These are phyloP conservation scores for Trichogramma pretiosum DNA, from an alignment of 1,140 invertebrate genomes.

Conservation along the genomic window DNA sequence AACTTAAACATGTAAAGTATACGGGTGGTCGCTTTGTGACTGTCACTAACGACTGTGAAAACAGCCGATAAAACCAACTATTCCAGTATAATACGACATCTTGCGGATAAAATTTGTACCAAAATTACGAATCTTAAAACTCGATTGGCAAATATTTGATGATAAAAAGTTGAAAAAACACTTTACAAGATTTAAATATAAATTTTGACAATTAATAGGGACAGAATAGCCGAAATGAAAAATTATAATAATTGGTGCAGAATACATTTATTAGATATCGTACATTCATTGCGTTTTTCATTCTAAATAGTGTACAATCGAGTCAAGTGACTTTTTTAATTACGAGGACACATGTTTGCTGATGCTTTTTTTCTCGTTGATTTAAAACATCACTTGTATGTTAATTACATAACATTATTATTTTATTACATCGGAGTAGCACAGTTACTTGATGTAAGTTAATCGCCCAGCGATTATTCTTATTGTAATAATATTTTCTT, in stretches of 20 bases:
- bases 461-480: background rate
- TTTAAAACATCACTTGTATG: conserved; percentile 1
- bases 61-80: no score
- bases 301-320: conserved; percentile 19
- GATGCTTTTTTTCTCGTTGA: conserved; percentile 10
- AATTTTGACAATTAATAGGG: no score
- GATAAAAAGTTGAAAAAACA: conserved; percentile 2
- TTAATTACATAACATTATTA: no score
- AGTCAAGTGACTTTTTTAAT: conserved; percentile 16
- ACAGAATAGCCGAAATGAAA: no score
- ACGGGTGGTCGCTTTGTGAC: no score
- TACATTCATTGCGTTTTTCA: conserved; percentile 24
- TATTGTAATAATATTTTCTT: background rate
- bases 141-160: background rate
- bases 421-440: conserved; percentile 5
- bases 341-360: conserved; percentile 13
- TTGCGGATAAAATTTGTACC: background rate
- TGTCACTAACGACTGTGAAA: no score
- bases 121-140: no score
- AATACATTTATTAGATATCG: conserved; percentile 26
- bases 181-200: no score
- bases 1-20: no score
- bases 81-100: conserved; percentile 4
- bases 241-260: conserved; percentile 17
- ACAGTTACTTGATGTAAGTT: conserved; percentile 5